Base-by-base conservation (phyloP, 2,113 vertebrate genomes). In the Trichechus manatus region DNA sequence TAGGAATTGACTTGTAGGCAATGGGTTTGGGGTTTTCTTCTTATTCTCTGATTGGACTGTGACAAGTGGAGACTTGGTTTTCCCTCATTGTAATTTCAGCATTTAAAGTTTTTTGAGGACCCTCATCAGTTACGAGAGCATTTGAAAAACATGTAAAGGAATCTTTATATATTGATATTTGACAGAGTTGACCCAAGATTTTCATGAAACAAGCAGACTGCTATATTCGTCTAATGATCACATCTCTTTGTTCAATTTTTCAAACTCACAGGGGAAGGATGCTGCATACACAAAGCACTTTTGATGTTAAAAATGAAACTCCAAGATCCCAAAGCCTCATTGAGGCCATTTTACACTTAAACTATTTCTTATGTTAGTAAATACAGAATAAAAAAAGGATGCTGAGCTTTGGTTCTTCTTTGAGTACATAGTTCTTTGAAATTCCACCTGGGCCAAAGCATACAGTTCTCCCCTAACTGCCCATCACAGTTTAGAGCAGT, bases 351-450 rank as follows among this genome's bases (percentile, higher is more conserved):
- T 96, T 70, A 70, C 15, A 72, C 47, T 86, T 39, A 39, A 70
- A 89, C 31, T 86, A 42, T 66, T 89, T 91, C 93, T 95, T 87
- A 87, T 93, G 56, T 86, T 77, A 94, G 56, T 59, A 97, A 95
- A 89, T 29, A 89, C 25, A 87, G 33, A 72, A 83, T 89, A 91
- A 72, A 79, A 90, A 56, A 74, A 23, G 36, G 72, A 87, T 94
- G 83, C 86, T 89, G 47, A 96, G 44, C 23, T 92, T 93, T 80
- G 33, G 81, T 68, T 64, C 92, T 94, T 70, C 66, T 91, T 86
- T 91, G 61, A 75, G 44, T 59, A 63, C 5, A 23, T 42, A 56
- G 27, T 86, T 93, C 92, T 97, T 97, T 75, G 79, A 95, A 91
- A 96, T 93, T 87, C 89, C 22, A 96, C n/a, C n/a, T 89, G 42